Percentiles rank a stretch among this genome's conserved stretches.
phyloP scores from a whole-genome alignment of 2,113 vertebrate species.

The Rattus norvegicus region GRCr8 NC_086024.1:114855001-114855500 shows the following conservation, averaged over 20 bases:
- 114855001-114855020: too few relatives aligned
- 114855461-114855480: too few relatives aligned
- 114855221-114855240: neutral
- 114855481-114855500: neutral
- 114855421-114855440: neutral
- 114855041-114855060: neutral
- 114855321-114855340: neutral
- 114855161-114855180: neutral
- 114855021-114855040: neutral
- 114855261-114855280: neutral
- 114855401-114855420: neutral
- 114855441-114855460: neutral
- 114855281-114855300: neutral
- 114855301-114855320: neutral
- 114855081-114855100: neutral
- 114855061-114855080: neutral
- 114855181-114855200: neutral
- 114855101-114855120: too few relatives aligned
- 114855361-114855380: neutral
- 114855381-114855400: neutral
- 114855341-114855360: neutral
- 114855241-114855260: neutral
- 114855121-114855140: neutral
- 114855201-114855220: too few relatives aligned
- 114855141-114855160: neutral